Evolutionary conservation across 2,888 invertebrate species (phyloP), one percentile per base, ranked within the genome.

Genomic region (Tiliacea citrago): DNA sequence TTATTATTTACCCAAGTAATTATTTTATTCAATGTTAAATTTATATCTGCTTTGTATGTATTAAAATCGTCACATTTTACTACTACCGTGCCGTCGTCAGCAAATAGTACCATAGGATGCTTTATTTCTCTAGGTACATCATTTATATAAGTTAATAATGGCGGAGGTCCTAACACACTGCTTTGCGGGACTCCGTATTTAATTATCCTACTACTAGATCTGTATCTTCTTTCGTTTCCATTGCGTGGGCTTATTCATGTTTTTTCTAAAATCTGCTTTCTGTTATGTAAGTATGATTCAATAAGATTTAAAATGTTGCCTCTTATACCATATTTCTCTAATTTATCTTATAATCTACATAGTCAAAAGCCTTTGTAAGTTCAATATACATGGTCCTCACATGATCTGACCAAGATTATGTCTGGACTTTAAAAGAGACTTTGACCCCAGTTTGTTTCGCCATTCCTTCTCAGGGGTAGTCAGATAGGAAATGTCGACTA

Each of bases 31-130:
- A 45, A 42, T 62, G n/a, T 45, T n/a, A 24, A 45, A 24, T 45
- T 45, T 45, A 45, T 62, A 4, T 45, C 61, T 45, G 61, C 24
- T 61, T 61, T 21, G 61, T 62, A 24, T 42, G 61, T 45, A 42
- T 61, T 61, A 61, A 42, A 29, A 29, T 63, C 47, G 24, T 63
- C 29, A 63, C 47, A 47, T 63, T 61, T 42, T 42, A 61, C 18
- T 60, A 60, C 10, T 10, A 39, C 21, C 10, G 21, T 21, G 47
- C 47, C 16, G 24, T n/a, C 47, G 49, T 63, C 45, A 24, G 45
- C 24, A 9, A 24, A 49, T 47, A 63, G 10, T 49, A 45, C 63
- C 49, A 8, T 13, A 49, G 49, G 18, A 21, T 49, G 18, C 8
- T 49, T 8, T 21, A 39, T 49, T 49, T 49, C 7, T 49, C 49